A percentile compares a stretch with the other conserved stretches of the same genome.
phyloP scores from a whole-genome alignment of 2,888 invertebrate genomes.

The Branchipolynoe longqiensis region DNA sequence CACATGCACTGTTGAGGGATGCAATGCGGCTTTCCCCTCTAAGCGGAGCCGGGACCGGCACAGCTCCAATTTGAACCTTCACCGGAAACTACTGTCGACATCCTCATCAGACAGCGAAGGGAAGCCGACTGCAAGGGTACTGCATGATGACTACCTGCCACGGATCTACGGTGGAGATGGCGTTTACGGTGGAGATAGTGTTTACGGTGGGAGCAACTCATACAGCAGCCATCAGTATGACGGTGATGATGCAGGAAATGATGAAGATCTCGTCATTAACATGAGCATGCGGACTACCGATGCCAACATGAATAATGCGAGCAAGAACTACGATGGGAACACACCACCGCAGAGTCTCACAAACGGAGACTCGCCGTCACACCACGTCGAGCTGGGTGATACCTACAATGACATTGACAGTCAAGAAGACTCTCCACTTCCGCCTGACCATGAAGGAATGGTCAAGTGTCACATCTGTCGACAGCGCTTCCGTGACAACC shows the following conservation, averaged over 20 bases:
- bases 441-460: constrained; percentile 62
- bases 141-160: constrained; percentile 55
- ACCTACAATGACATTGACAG: constrained; percentile 75
- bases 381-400: constrained; percentile 57
- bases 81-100: constrained; percentile 89
- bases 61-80: constrained; percentile 94
- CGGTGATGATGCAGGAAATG: constrained; percentile 64
- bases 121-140: not conserved
- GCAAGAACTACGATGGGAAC: constrained; percentile 58
- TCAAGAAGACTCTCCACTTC: constrained; percentile 59
- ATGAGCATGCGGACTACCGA: constrained; percentile 49
- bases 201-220: not conserved
- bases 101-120: constrained; percentile 66
- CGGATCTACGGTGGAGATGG: constrained; percentile 47
- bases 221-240: constrained; percentile 63
- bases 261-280: constrained; percentile 63
- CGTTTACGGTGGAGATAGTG: not conserved
- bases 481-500: constrained; percentile 85
- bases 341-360: not conserved
- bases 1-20: constrained; percentile 96
- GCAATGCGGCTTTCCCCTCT: constrained; percentile 96
- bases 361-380: constrained; percentile 40
- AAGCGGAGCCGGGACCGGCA: constrained; percentile 95
- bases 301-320: constrained; percentile 58
- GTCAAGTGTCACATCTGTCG: constrained; percentile 88